A percentile compares a stretch with the other conserved stretches of the same genome.
Conservation (phyloP, 2,797 vertebrate genomes). For the Cynodonichthys magdalenae region DNA sequence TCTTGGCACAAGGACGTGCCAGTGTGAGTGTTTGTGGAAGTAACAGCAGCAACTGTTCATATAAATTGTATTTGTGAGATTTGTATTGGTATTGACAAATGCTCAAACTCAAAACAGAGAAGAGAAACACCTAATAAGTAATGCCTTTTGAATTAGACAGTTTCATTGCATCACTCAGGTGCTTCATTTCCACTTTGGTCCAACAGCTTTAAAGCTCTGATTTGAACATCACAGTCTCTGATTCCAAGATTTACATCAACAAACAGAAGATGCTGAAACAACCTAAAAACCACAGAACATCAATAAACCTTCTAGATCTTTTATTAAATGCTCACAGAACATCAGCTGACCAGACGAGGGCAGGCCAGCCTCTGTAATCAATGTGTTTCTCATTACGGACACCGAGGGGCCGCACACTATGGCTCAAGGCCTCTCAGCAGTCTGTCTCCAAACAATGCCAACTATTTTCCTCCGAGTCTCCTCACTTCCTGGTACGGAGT, state of each 20-base stretch:
- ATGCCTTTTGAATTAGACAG: too few species aligned
- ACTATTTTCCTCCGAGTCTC: constrained; percentile 66
- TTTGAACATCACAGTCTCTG: not conserved
- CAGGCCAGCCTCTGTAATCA: constrained; percentile 44
- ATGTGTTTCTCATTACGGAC: constrained; percentile 55
- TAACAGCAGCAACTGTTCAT: too few species aligned
- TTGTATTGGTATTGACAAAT: too few species aligned
- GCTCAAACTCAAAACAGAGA: too few species aligned
- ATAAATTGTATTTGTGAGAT: too few species aligned
- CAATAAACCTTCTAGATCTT: constrained; percentile 3
- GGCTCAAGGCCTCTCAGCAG: constrained; percentile 45
- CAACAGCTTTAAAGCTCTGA: constrained; percentile 9
- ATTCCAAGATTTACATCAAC: constrained; percentile 1
- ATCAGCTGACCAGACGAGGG: constrained; percentile 42
- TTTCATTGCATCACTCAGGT: too few species aligned
- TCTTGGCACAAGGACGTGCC: too few species aligned
- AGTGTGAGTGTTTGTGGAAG: too few species aligned
- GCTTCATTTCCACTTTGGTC: too few species aligned
- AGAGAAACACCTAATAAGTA: too few species aligned
- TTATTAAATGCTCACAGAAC: constrained; percentile 32
- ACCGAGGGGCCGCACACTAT: constrained; percentile 28
- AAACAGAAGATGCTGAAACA: constrained; percentile 2
- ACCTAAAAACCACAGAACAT: constrained; percentile 3
- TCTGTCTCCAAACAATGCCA: constrained; percentile 72
- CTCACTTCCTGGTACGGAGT: constrained; percentile 80